Evolutionary conservation across 1,140 invertebrate genomes (phyloP), one percentile per base, ranked within the genome.

Genomic region (Drosophila trapezifrons): DNA sequence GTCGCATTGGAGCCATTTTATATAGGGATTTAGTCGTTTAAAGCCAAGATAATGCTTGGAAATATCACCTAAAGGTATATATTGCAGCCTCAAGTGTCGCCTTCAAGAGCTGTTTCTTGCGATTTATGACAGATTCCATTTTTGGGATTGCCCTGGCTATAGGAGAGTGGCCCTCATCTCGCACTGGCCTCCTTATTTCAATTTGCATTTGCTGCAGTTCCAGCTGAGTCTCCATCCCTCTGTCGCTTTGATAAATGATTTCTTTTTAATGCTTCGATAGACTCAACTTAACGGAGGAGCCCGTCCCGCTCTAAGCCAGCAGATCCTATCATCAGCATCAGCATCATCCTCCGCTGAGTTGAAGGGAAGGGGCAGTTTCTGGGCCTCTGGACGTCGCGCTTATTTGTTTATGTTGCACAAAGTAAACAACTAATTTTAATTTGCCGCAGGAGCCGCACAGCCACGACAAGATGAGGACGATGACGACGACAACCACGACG

Each of bases 391-490:
- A 60, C 65, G 75, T 72, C 70, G 71, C 73, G 76, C 83, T 86
- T 86, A 86, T 86, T 86, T 86, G 83, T 86, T 86, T 86, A 87
- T 86, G 83, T 87, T 86, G 76, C 76, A 78, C 83, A 86, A 82
- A 86, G 79, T 83, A 86, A 87, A 86, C 83, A 86, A 86, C 83
- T 87, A 87, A 86, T 86, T 86, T 86, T 87, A 87, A 86, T 86
- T 86, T 87, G 83, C 83, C 83, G 83, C 83, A 86, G 83, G 83
- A 86, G 79, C 72, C 76, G 76, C 83, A 79, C 79, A 79, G 17
- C 76, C 65, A 83, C 55, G 74, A 74, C 56, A 75, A 77, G 37
- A 66, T 54, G 58, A 56, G 17, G 52, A 67, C 49, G 64, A 60
- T 1, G 43, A 43, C 6, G 29, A 73, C 2, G 47, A 62, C 25